Conservation (phyloP, 2,797 vertebrate genomes). For the Rhinella marina region DNA sequence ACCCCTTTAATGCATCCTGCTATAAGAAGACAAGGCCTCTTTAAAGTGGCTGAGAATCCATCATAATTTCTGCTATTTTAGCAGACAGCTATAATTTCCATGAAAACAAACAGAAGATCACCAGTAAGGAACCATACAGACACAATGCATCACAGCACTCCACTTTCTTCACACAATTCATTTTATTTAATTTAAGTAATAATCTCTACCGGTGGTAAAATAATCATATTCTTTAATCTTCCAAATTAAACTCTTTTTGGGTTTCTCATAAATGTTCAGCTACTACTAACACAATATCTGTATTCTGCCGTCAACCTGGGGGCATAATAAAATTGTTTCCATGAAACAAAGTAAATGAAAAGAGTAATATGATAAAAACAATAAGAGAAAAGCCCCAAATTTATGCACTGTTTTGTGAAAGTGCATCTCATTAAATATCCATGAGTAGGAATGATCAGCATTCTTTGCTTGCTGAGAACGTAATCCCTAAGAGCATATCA, state of each 20-base stretch:
- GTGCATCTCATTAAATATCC: conserved; percentile 53
- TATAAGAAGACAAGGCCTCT: neutral
- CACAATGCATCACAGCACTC: neutral
- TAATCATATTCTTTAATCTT: conserved; percentile 1
- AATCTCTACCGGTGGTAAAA: neutral
- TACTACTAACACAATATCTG: neutral
- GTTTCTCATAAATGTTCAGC: conserved; percentile 20
- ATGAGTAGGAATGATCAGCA: conserved; percentile 56
- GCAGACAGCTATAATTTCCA: conserved; percentile 5
- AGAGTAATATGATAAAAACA: neutral
- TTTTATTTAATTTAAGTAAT: neutral
- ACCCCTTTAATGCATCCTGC: too few species aligned
- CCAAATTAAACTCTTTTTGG: neutral
- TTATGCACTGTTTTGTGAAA: conserved; percentile 48
- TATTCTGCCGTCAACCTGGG: neutral
- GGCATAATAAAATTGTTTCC: conserved; percentile 24
- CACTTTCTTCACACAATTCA: neutral
- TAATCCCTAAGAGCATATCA: conserved; percentile 56
- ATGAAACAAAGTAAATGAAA: conserved; percentile 12
- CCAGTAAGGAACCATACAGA: neutral
- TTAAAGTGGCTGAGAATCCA: neutral
- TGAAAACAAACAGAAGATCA: neutral
- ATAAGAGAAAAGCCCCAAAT: conserved; percentile 23
- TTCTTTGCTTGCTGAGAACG: conserved; percentile 44
- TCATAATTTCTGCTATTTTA: neutral